phyloP scores from a whole-genome alignment of 1,140 invertebrate genomes.

The Pemphigus obesinymphae region DNA sequence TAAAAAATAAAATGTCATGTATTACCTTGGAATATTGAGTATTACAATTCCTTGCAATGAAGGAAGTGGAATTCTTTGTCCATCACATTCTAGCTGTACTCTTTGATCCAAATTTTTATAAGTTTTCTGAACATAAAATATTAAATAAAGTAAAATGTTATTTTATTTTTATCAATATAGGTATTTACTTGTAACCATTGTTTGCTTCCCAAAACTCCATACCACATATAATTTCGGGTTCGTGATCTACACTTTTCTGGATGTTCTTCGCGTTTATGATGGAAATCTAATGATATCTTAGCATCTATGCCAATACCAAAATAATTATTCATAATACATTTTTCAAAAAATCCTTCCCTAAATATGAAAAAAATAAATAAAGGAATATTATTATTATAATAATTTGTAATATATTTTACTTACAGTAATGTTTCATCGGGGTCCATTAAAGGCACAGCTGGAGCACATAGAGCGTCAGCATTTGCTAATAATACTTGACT shows the following conservation, averaged over 20 bases:
- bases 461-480: conserved; percentile 92
- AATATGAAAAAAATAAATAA: conserved; percentile 32
- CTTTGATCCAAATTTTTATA: conserved; percentile 95
- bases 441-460: conserved; percentile 88
- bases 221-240: conserved; percentile 97
- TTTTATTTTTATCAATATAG: background rate
- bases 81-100: conserved; percentile 89
- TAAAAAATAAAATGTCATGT: background rate
- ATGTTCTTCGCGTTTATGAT: conserved; percentile 95
- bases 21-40: conserved; percentile 87
- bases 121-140: conserved; percentile 62
- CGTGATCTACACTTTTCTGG: conserved; percentile 93
- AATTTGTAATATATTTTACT: conserved; percentile 46
- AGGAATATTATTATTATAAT: conserved; percentile 22
- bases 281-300: conserved; percentile 96
- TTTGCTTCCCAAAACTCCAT: conserved; percentile 72
- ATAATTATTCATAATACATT: conserved; percentile 98
- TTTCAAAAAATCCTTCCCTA: conserved; percentile 86
- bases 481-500: conserved; percentile 89
- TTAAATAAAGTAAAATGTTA: background rate
- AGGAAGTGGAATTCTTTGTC: conserved; percentile 83
- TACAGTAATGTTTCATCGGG: conserved; percentile 79
- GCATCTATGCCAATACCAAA: conserved; percentile 99
- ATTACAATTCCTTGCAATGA: conserved; percentile 95
- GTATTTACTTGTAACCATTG: conserved; percentile 41